Base-by-base conservation (phyloP, 2,888 invertebrate species). In the Apotomis turbidana region DNA sequence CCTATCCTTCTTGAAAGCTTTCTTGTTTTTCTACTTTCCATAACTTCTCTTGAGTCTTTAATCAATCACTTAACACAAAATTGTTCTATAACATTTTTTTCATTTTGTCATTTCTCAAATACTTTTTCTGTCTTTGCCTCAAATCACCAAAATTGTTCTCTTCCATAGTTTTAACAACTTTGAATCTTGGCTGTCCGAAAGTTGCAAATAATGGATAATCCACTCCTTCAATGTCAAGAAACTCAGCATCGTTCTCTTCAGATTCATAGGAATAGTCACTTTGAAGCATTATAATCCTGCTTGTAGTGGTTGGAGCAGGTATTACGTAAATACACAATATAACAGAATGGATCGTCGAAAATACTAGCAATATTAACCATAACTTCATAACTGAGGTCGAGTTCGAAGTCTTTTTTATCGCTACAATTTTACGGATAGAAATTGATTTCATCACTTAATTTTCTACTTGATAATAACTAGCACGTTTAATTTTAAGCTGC, bases 281-380 rank as follows among this genome's bases (percentile, higher is more conserved):
- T 46, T 57, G n/a, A 46, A 57, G 8, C 27, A 66, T 46, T 27
- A 55, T 55, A 2, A 57, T 9, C 5, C 27, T 41, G 8, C 41
- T 3, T 9, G 66, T 66, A 12, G 66, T 66, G 0, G 27, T n/a
- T n/a, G 49, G 15, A 27, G 44, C 55, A 46, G 44, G 46, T 46
- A 57, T 3, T 55, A 66, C 46, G 27, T n/a, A 57, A 3, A 66
- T 27, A 54, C 44, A 64, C 15, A n/a, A n/a, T 12, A 46, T 46
- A 6, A 55, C 9, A 5, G 27, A 41, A 55, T 41, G 9, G 5
- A 41, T 3, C 4, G n/a, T 55, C 27, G n/a, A 57, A 3, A 57
- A 57, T 36, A 46, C 66, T 66, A 66, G 55, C 57, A 66, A n/a
- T 55, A n/a, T n/a, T 15, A 57, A 46, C 27, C 55, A 46, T 66